Evolutionary conservation across 2,888 invertebrate genomes (phyloP).

Genomic region (Palloptera scutellata): DNA sequence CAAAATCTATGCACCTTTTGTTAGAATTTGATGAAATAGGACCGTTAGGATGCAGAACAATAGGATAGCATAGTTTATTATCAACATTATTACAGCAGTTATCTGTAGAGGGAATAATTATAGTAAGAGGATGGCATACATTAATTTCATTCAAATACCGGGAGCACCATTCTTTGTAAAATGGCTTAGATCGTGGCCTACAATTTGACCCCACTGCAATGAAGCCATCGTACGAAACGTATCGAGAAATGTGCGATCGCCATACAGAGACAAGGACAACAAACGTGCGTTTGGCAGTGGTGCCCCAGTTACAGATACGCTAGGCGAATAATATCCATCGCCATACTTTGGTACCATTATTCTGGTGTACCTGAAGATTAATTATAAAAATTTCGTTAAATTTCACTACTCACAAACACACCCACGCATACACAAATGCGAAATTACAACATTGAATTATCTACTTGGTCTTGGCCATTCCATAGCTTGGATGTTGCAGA

Average conservation of each 20-base stretch:
- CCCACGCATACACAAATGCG: neutral
- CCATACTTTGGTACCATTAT: conserved; percentile 48
- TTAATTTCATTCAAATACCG: conserved; percentile 30
- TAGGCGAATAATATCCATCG: conserved; percentile 40
- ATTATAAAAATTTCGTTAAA: neutral
- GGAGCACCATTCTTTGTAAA: conserved; percentile 43
- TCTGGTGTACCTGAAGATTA: conserved; percentile 43
- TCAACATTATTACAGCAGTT: conserved; percentile 48
- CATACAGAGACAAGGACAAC: conserved; percentile 51
- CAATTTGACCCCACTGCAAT: conserved; percentile 56
- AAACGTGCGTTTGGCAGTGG: conserved; percentile 52
- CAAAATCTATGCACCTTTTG: conserved; percentile 71
- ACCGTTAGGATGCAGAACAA: conserved; percentile 67
- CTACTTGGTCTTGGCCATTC: conserved; percentile 42
- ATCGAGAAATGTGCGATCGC: conserved; percentile 48
- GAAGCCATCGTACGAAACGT: conserved; percentile 50
- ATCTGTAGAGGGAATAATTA: conserved; percentile 26
- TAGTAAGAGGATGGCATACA: neutral
- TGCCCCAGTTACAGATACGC: conserved; percentile 33
- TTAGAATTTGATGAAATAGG: conserved; percentile 66
- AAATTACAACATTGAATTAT: neutral
- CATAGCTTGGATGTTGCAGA: conserved; percentile 45
- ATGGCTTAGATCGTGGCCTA: conserved; percentile 52
- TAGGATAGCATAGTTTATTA: conserved; percentile 63
- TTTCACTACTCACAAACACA: neutral